A percentile compares a stretch with the other conserved stretches of the same genome.
These are phyloP conservation scores for Hirudo medicinalis DNA, from an alignment of 1,140 invertebrate genomes.

Conservation along the genomic window DNA sequence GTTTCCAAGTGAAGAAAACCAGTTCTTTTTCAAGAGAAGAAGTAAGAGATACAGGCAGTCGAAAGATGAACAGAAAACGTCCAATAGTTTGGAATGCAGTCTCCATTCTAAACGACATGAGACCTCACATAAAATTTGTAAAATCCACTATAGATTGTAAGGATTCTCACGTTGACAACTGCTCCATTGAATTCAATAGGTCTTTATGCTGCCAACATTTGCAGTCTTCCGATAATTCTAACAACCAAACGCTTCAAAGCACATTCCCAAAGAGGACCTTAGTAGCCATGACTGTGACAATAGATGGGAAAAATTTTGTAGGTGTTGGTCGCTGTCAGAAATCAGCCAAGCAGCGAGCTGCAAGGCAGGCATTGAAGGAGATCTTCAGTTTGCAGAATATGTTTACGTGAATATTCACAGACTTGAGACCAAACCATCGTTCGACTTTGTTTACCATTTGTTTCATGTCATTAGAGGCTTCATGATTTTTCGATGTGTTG, in stretches of 20 bases:
- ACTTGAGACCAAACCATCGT: too few species aligned
- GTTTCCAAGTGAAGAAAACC: not conserved
- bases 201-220: too few species aligned
- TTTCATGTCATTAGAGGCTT: too few species aligned
- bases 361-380: constrained; percentile 9
- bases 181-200: not conserved
- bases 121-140: constrained; percentile 14
- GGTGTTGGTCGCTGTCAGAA: constrained; percentile 14
- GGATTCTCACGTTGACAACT: not conserved
- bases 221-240: not conserved
- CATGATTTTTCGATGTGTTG: too few species aligned
- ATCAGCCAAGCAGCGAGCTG: constrained; percentile 7
- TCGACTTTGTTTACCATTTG: too few species aligned
- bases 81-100: constrained; percentile 11
- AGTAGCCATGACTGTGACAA: constrained; percentile 11
- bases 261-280: not conserved
- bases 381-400: constrained; percentile 12
- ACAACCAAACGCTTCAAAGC: constrained; percentile 1
- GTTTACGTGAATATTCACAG: not conserved
- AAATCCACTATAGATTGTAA: not conserved
- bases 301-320: constrained; percentile 11
- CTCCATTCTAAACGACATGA: constrained; percentile 18
- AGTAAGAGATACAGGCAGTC: not conserved
- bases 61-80: too few species aligned
- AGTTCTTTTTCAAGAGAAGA: not conserved